phyloP scores from a whole-genome alignment of 2,797 vertebrate genomes.

The Diceros bicornis region DNA sequence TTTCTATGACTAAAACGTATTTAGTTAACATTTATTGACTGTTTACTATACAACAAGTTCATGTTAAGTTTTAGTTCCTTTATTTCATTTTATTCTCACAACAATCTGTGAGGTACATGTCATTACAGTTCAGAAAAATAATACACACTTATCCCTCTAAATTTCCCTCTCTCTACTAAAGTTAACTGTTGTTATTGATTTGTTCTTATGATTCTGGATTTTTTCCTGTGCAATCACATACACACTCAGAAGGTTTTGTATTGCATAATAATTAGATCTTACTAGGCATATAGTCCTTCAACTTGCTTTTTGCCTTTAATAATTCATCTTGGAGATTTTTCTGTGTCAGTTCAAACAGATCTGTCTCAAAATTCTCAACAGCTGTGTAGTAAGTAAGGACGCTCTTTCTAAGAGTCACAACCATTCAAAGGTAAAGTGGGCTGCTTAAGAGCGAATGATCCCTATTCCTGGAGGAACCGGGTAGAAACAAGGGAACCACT shows the following conservation, averaged over 20 bases:
- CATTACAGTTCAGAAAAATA: slow-evolving; percentile 60
- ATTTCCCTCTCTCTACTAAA: slow-evolving; percentile 53
- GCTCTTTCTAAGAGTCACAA: not conserved
- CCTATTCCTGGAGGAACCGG: not conserved
- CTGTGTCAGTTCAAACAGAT: slow-evolving; percentile 1
- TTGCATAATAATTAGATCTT: slow-evolving; percentile 67
- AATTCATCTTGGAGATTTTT: slow-evolving; percentile 51
- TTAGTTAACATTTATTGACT: not conserved
- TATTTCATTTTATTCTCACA: slow-evolving; percentile 22
- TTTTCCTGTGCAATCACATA: slow-evolving; percentile 43
- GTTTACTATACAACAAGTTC: not conserved
- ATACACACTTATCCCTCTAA: not conserved
- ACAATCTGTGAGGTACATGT: not conserved
- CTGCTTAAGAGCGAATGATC: not conserved
- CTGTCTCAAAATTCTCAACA: not conserved
- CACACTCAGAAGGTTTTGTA: slow-evolving; percentile 25
- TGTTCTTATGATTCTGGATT: slow-evolving; percentile 24
- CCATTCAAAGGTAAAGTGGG: not conserved
- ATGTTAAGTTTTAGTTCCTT: slow-evolving; percentile 21
- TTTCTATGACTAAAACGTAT: slow-evolving; percentile 25
- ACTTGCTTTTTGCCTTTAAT: slow-evolving; percentile 37
- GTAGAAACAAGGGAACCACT: not conserved
- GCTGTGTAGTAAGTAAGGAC: not conserved
- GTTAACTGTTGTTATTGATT: slow-evolving; percentile 49
- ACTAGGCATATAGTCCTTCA: not conserved